A percentile compares a stretch with the other conserved stretches of the same genome.
These are phyloP conservation scores for Stenichneumon culpator DNA, from an alignment of 2,888 invertebrate genomes.

Conservation along the genomic window DNA sequence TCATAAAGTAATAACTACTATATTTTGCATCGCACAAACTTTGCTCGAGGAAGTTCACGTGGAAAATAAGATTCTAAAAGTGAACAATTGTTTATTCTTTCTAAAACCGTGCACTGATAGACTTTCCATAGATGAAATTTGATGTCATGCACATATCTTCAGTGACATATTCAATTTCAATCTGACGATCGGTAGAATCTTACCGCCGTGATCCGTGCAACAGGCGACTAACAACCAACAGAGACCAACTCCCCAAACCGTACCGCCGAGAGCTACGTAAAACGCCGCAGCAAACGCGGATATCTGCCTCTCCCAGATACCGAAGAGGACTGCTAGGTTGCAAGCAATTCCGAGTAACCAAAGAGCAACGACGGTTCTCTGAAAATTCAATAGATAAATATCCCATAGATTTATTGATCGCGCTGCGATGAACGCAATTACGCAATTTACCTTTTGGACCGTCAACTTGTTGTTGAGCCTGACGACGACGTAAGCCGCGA, in stretches of 20 bases:
- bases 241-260: slow-evolving; percentile 86
- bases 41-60: too few relatives aligned
- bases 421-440: neutral
- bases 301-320: slow-evolving; percentile 84
- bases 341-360: slow-evolving; percentile 84
- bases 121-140: too few relatives aligned
- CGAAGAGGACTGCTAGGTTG: slow-evolving; percentile 85
- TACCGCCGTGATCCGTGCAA: slow-evolving; percentile 86
- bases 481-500: slow-evolving; percentile 85
- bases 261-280: slow-evolving; percentile 86
- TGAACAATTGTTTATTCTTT: too few relatives aligned
- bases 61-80: too few relatives aligned
- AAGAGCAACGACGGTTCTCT: slow-evolving; percentile 76
- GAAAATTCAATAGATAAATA: slow-evolving; percentile 35
- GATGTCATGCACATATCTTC: too few relatives aligned
- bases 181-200: slow-evolving; percentile 44
- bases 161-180: neutral
- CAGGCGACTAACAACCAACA: slow-evolving; percentile 88
- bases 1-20: too few relatives aligned
- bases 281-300: slow-evolving; percentile 85
- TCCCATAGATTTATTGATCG: neutral
- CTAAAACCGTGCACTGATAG: too few relatives aligned
- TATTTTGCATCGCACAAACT: neutral
- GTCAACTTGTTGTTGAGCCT: slow-evolving; percentile 78
- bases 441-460: slow-evolving; percentile 75